phyloP scores from a whole-genome alignment of 2,113 vertebrate genomes.

The Heterotilapia buettikoferi region DNA sequence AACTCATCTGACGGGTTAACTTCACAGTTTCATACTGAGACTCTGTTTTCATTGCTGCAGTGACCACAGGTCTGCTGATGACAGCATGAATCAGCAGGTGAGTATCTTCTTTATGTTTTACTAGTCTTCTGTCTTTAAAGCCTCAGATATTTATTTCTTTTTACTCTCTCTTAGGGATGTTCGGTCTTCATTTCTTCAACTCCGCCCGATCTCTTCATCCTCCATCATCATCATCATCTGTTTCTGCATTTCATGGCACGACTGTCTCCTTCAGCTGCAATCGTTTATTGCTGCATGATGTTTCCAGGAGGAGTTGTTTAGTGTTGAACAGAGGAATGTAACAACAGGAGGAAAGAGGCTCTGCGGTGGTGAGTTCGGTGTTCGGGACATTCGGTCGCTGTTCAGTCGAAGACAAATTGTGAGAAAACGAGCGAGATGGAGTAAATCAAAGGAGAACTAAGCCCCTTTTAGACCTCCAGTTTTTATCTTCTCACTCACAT shows the following conservation, averaged over 20 bases:
- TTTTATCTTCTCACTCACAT: not conserved
- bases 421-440: not conserved
- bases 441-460: not conserved
- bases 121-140: not conserved
- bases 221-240: not conserved
- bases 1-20: not conserved
- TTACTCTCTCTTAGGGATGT: not conserved
- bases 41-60: conserved; percentile 34
- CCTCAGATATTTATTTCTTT: not conserved
- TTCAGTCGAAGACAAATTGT: not conserved
- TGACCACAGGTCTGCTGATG: conserved; percentile 67
- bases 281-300: not conserved
- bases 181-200: not conserved
- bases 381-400: not conserved
- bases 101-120: not conserved
- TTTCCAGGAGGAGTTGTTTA: not conserved
- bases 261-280: not conserved
- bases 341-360: not conserved
- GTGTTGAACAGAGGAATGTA: not conserved
- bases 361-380: not conserved
- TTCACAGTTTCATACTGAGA: not conserved
- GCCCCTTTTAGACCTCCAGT: not conserved
- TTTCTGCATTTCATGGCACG: not conserved
- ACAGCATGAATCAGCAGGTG: conserved; percentile 51
- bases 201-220: not conserved